Evolutionary conservation across 2,797 vertebrate species (phyloP), one percentile per base, ranked within the genome.

Genomic region (Orientallactaga sibirica): DNA sequence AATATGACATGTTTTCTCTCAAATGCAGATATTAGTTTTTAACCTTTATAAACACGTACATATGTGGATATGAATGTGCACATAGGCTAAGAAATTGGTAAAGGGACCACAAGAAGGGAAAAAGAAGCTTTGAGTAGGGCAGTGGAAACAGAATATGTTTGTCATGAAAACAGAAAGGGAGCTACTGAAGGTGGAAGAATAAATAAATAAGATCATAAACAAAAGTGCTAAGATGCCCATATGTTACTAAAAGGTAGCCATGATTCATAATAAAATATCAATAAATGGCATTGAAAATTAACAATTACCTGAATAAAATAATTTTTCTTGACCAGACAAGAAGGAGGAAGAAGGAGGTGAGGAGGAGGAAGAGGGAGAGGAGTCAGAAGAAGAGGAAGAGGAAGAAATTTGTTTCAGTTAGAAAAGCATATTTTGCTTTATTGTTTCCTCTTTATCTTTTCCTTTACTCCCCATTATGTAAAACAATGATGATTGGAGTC

Each of bases 201-300:
- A 61, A 85, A 58, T 20, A 85, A 85, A 68, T 94, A 71, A 86
- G 27, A 6, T 94, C 92, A 90, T 91, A 92, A 94, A 86, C 55
- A 97, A 94, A 94, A 96, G 71, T 90, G 64, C 22, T 89, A 71
- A 20, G 22, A 48, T 92, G 91, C 93, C 64, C 77, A 73, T 92
- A 96, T 94, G 83, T 76, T 94, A 73, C 58, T 81, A 93, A 95
- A 96, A 93, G 33, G 33, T 29, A 93, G 80, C 24, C 93, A 90
- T 92, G 90, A 77, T 84, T 94, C 88, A 75, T 91, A 88, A 90
- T 95, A 86, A 90, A 96, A 81, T 92, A 95, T 86, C 89, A 94
- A 88, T 75, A 71, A 33, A 43, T 88, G 73, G 73, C 61, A 67
- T 66, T 88, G 95, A 88, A 64, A 91, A 77, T 73, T 88, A 89